Evolutionary conservation across 2,113 vertebrate genomes (phyloP), one percentile per base, ranked within the genome.

Genomic region (Acrocephalus arundinaceus): DNA sequence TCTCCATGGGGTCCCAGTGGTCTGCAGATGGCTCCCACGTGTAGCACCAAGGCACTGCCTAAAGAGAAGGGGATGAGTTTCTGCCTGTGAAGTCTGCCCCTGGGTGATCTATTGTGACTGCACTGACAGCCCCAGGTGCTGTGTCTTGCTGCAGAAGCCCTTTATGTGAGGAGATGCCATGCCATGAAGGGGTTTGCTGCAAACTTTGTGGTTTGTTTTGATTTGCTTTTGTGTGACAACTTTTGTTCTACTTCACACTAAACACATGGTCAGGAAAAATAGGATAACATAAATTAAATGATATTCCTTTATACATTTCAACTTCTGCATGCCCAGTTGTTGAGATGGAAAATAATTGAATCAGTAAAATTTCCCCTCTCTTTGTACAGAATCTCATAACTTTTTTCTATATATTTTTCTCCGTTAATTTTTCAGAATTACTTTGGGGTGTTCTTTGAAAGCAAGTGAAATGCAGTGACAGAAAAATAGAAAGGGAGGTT

Each of bases 331-430:
- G 4, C 8, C 11, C 9, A 57, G 0, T 22, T 71, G 12, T 62
- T 41, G 54, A 63, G 52, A 59, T 17, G 33, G 49, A 80, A 80
- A 76, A 59, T 4, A 82, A 46, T 4, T 2, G 1, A 31, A 58
- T 51, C 25, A 55, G 18, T 41, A 89, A 51, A 5, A 55, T 49
- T 21, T 0, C 3, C 8, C 18, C 30, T 0, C 3, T 4, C 22
- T 86, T 80, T 73, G 9, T 73, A 52, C 13, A 66, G 35, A 46
- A 57, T 89, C 21, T 39, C 10, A 20, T 41, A 55, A 20, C 2
- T n/a, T 65, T 54, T 79, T 86, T 39, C 8, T 21, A 2, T 51
- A 20, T 31, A 6, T 52, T 25, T 67, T 54, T 74, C 20, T 16
- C 6, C 20, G 54, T 75, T 35, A 7, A 5, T 65, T 87, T 93